Conservation (phyloP, 2,113 vertebrate genomes). For the Chascanopsetta lugubris region DNA sequence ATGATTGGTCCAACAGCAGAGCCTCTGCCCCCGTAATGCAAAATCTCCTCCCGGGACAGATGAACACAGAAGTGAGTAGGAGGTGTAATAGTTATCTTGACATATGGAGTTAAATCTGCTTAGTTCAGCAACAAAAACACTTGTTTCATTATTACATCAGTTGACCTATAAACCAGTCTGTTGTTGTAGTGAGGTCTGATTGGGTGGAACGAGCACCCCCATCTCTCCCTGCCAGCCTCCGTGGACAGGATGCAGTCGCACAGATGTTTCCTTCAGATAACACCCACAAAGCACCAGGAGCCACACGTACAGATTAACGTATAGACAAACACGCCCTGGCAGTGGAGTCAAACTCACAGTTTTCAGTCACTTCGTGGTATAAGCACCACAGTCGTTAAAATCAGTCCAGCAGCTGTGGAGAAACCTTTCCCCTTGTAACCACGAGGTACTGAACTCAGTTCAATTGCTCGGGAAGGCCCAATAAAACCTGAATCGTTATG, state of each 20-base stretch:
- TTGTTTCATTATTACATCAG: conserved; percentile 33
- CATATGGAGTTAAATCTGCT: conserved; percentile 4
- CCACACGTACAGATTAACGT: conserved; percentile 32
- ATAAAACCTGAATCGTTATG: background rate
- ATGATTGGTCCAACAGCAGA: too few species aligned
- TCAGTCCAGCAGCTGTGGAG: conserved; percentile 7
- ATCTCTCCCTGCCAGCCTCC: conserved; percentile 43
- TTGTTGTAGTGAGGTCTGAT: conserved; percentile 48
- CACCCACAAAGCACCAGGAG: conserved; percentile 12
- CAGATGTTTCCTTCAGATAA: conserved; percentile 76
- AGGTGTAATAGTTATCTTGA: background rate
- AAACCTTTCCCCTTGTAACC: background rate
- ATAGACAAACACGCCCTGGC: conserved; percentile 44
- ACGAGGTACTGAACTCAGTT: background rate
- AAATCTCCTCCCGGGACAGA: background rate
- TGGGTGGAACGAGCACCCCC: conserved; percentile 18
- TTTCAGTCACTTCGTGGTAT: too few species aligned
- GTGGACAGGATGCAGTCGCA: conserved; percentile 67
- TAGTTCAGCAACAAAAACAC: background rate
- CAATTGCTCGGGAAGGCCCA: background rate
- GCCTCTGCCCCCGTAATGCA: too few species aligned
- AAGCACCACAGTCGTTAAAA: conserved; percentile 6
- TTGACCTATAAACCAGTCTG: conserved; percentile 39
- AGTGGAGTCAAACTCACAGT: conserved; percentile 30
- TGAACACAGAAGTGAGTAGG: background rate